Evolutionary conservation across 1,140 invertebrate species (phyloP), one percentile per base, ranked within the genome.

Genomic region (Mamestra configurata): DNA sequence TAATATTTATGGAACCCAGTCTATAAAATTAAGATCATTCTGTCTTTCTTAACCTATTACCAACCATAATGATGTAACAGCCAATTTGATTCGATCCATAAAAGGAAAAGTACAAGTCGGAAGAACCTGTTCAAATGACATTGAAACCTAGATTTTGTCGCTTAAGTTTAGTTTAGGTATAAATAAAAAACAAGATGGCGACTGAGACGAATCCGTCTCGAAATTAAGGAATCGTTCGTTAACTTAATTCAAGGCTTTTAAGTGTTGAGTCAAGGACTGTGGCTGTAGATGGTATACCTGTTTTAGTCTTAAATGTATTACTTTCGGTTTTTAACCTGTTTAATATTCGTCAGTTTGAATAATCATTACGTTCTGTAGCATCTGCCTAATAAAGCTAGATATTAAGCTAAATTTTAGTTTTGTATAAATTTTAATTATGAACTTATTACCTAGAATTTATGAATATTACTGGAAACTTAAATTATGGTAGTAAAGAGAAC

Each of bases 61-160:
- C 40, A 68, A 46, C 24, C 37, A 11, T 11, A 20, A 66, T 70
- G 40, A 70, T 27, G 11, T 70, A 43, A 70, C 66, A 46, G 10
- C 66, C 5, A 7, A 49, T 46, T 18, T 46, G 11, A 27, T 27
- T 46, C 13, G 10, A 43, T 1, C 61, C 13, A 43, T 24, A 68
- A 68, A 43, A 68, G 13, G 37, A 24, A 46, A 68, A 59, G 4
- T n/a, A 68, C 18, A 59, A 66, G 57, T 22, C 61, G 61, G 18
- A 46, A 27, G 66, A 70, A 70, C 66, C 40, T 24, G 66, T 70
- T 49, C 4, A 7, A 6, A 24, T 70, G 66, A 70, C 66, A 70
- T 70, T 70, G 66, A 49, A 35, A 46, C 66, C 66, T 70, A 70
- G 66, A 49, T 70, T 49, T 35, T 31, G 59, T 64, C 22, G 18